Base-by-base conservation (phyloP, 2,797 vertebrate species). In the Podarcis siculus region DNA sequence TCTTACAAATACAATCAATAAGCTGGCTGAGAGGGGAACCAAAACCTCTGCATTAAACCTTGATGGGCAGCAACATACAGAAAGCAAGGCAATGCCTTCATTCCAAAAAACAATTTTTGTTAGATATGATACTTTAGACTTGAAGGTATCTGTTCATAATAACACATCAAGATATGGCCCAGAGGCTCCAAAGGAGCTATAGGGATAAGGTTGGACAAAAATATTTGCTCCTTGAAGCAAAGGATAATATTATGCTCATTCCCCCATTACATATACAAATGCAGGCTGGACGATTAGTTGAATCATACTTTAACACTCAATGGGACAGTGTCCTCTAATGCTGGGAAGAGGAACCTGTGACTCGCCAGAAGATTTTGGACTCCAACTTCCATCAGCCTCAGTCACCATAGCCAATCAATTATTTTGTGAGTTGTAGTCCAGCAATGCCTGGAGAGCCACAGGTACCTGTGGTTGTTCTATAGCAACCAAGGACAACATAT, bases 1-100 rank as follows among this genome's bases (percentile, higher is more conserved):
- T 78, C 19, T 13, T 39, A 10, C 17, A 55, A 77, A 82, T 10
- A 35, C 58, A 15, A 25, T n/a, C 0, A 0, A n/a, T 23, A 73
- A 69, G 80, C 32, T 58, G 71, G 42, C 1, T 45, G 86, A 49
- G 13, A 25, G 79, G 0, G 32, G 73, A 32, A 85, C 21, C 3
- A 19, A 55, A 4, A 1, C 6, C 67, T 82, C 79, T 42, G 19
- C 75, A n/a, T 27, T 35, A 55, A 55, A 55, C 49, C 49, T 55
- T 45, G 23, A 58, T 4, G 61, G 25, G 35, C 32, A 85, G 39
- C 37, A 66, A 35, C n/a, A 35, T 58, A 72, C 21, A 73, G 17
- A 73, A 15, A 35, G 1, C 67, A 83, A 49, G 37, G 61, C 23
- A 78, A 45, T 13, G 61, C 39, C 61, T 78, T 78, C 30, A 49